Conservation (phyloP, 2,888 invertebrate genomes). For the Agrotis puta region DNA sequence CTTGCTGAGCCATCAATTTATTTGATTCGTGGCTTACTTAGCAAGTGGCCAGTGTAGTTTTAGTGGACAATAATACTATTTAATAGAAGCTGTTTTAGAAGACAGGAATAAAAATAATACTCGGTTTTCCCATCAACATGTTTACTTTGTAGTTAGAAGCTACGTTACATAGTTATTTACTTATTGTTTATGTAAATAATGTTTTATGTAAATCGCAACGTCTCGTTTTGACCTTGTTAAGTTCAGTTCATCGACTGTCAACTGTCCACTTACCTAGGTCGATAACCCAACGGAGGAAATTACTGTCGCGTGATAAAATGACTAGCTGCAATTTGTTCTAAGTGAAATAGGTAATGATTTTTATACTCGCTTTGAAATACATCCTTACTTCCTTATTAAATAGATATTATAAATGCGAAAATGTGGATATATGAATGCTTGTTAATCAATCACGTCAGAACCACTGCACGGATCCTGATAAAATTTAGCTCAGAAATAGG, state of each 20-base stretch:
- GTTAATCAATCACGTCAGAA: too few relatives aligned
- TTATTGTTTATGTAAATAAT: conserved; percentile 2
- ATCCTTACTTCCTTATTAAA: too few relatives aligned
- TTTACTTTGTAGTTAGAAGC: conserved; percentile 32
- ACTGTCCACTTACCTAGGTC: conserved; percentile 62
- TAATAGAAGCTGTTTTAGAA: too few relatives aligned
- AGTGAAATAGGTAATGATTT: conserved; percentile 1
- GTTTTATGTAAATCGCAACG: conserved; percentile 42
- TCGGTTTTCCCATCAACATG: conserved; percentile 23
- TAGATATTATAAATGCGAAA: too few relatives aligned
- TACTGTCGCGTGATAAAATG: conserved; percentile 54
- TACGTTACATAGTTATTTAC: conserved; percentile 13
- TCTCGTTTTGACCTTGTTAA: conserved; percentile 53
- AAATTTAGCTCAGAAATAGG: too few relatives aligned
- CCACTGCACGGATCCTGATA: too few relatives aligned
- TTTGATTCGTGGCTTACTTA: too few relatives aligned
- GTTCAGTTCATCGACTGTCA: conserved; percentile 56
- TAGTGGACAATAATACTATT: too few relatives aligned
- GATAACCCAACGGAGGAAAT: conserved; percentile 64
- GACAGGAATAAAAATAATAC: conserved; percentile 21
- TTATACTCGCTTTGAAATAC: too few relatives aligned
- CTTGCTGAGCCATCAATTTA: too few relatives aligned
- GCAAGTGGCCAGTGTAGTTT: too few relatives aligned
- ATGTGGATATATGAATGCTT: too few relatives aligned
- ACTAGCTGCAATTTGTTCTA: conserved; percentile 7